Percentiles rank a stretch among this genome's conserved stretches.
Conservation (phyloP, 2,888 invertebrate species). For the Melanargia galathea region DNA sequence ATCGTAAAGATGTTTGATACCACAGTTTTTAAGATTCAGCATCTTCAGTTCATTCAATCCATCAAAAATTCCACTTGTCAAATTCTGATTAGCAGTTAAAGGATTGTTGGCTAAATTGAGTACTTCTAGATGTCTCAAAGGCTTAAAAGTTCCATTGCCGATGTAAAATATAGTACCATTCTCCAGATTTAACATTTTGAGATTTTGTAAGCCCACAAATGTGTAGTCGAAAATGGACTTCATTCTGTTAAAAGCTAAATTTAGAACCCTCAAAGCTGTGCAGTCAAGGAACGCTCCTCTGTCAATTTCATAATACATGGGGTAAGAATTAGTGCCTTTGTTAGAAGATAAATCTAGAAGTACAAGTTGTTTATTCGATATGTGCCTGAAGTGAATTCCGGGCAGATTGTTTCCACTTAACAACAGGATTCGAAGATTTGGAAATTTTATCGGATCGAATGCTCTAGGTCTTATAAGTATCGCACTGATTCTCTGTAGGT, state of each 20-base stretch:
- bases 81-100: slow-evolving; percentile 65
- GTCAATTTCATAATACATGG: slow-evolving; percentile 77
- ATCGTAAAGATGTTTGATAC: slow-evolving; percentile 66
- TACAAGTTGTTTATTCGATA: slow-evolving; percentile 71
- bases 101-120: slow-evolving; percentile 82
- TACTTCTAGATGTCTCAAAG: slow-evolving; percentile 66
- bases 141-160: slow-evolving; percentile 70
- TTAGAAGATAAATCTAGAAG: slow-evolving; percentile 79
- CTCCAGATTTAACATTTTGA: slow-evolving; percentile 76
- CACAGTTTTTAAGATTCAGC: slow-evolving; percentile 76
- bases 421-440: slow-evolving; percentile 75
- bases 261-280: slow-evolving; percentile 70
- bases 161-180: slow-evolving; percentile 79
- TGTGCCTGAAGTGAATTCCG: slow-evolving; percentile 74
- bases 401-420: slow-evolving; percentile 79
- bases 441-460: slow-evolving; percentile 71
- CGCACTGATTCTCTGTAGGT: slow-evolving; percentile 78
- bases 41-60: slow-evolving; percentile 76
- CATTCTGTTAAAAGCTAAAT: slow-evolving; percentile 80
- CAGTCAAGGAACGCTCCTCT: slow-evolving; percentile 75
- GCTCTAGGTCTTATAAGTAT: slow-evolving; percentile 72
- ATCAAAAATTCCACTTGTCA: slow-evolving; percentile 67
- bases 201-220: slow-evolving; percentile 75
- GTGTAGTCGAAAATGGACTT: slow-evolving; percentile 74
- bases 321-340: slow-evolving; percentile 64